These are phyloP conservation scores for Synergus itoensis DNA, from an alignment of 2,888 invertebrate genomes.

Conservation along the genomic window DNA sequence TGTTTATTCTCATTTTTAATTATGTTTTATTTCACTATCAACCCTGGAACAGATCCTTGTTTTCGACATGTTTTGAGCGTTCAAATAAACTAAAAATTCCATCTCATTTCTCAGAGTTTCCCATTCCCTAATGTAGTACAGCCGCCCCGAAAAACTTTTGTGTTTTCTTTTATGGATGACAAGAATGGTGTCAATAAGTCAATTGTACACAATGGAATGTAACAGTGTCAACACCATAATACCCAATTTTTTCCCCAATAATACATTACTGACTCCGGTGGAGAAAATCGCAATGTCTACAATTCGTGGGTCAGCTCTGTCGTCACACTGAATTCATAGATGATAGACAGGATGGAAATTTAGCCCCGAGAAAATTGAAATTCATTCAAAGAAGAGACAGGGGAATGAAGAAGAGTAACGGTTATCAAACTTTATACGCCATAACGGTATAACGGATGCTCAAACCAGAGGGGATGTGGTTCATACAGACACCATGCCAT, in stretches of 20 bases:
- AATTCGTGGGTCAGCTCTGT: neutral
- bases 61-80: no score
- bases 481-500: constrained; percentile 9
- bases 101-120: neutral
- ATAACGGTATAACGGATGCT: constrained; percentile 22
- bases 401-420: constrained; percentile 6
- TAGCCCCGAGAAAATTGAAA: constrained; percentile 33
- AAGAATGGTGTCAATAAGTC: constrained; percentile 6
- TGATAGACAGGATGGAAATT: constrained; percentile 21
- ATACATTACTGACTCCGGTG: constrained; percentile 10
- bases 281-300: neutral
- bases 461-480: constrained; percentile 11
- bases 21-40: no score
- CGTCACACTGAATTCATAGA: neutral
- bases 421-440: constrained; percentile 35
- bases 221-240: constrained; percentile 5
- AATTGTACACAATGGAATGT: constrained; percentile 13
- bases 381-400: constrained; percentile 10
- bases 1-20: no score
- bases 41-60: no score
- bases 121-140: neutral
- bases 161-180: constrained; percentile 14
- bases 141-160: neutral
- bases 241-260: constrained; percentile 12
- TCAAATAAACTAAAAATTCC: no score